Percentiles rank a stretch among this genome's conserved stretches.
Evolutionary conservation across 2,113 vertebrate genomes (phyloP).

Genomic region (Phoenicopterus ruber): DNA sequence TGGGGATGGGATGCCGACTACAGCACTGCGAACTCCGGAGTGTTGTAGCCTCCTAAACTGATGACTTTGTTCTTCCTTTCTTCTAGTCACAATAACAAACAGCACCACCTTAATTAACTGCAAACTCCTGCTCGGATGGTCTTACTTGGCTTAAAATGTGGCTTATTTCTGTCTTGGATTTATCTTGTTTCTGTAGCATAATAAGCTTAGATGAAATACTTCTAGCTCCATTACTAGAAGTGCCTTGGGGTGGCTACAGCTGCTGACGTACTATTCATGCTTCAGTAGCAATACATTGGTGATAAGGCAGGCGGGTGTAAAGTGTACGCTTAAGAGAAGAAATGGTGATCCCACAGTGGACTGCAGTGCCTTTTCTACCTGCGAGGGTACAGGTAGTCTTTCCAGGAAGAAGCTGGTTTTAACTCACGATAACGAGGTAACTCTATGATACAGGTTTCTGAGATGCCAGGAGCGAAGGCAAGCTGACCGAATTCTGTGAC

Average conservation of each 20-base stretch:
- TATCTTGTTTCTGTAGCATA: background rate
- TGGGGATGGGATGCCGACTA: background rate
- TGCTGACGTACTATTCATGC: fast-evolving
- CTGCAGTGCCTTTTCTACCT: background rate
- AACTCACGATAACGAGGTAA: background rate
- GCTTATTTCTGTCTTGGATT: background rate
- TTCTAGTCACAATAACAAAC: background rate
- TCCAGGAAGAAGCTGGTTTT: background rate
- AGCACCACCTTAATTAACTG: background rate
- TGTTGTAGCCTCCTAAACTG: background rate
- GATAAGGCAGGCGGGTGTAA: background rate
- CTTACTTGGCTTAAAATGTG: background rate
- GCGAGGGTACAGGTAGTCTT: fast-evolving
- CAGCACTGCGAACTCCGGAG: background rate
- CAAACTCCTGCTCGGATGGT: background rate
- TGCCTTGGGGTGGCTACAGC: background rate
- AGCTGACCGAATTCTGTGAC: background rate
- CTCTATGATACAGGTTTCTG: background rate
- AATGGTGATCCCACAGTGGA: background rate
- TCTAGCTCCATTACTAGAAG: background rate
- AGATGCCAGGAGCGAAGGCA: background rate
- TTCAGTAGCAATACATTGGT: no score
- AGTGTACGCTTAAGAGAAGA: background rate
- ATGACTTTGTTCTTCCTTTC: background rate
- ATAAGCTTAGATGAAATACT: background rate